Conservation (phyloP, 64 coral and sea anemone genomes). For the Trachythela sp. region DNA sequence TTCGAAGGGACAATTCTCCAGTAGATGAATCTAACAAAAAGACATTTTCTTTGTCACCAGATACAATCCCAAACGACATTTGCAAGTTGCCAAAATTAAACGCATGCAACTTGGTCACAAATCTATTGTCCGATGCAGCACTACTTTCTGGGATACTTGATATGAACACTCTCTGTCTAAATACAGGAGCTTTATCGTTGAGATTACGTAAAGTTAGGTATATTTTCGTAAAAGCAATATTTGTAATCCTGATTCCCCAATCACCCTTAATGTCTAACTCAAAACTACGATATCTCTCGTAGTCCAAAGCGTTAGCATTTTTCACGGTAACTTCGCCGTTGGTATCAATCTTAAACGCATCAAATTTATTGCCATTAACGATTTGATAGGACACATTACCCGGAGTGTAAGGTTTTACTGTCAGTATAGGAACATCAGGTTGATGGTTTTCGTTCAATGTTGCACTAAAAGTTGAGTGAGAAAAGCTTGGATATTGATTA, state of each 20-base stretch:
- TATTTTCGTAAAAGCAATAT: background rate
- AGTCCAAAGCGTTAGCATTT: background rate
- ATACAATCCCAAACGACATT: conserved; percentile 57
- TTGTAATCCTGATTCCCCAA: background rate
- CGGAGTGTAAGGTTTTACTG: conserved; percentile 18
- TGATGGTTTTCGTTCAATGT: background rate
- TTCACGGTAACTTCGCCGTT: background rate
- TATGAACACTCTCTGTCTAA: conserved; percentile 2
- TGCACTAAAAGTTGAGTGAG: conserved; percentile 42
- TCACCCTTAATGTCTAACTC: background rate
- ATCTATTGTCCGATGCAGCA: background rate
- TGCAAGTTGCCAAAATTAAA: background rate
- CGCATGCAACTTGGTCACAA: conserved; percentile 28
- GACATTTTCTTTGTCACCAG: conserved; percentile 67
- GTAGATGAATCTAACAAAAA: conserved; percentile 50
- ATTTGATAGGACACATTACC: conserved; percentile 9
- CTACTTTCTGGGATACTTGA: background rate
- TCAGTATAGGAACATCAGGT: conserved; percentile 14
- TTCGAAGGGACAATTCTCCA: conserved; percentile 64
- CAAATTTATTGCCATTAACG: background rate
- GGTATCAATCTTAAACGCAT: background rate
- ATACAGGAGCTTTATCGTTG: background rate
- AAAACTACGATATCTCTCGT: background rate
- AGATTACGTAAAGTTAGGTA: background rate
- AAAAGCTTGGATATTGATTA: conserved; percentile 64